Percentiles rank a stretch among this genome's conserved stretches.
These are phyloP conservation scores for Denticeps clupeoides DNA, from an alignment of 2,797 vertebrate species.

Conservation along the genomic window DNA sequence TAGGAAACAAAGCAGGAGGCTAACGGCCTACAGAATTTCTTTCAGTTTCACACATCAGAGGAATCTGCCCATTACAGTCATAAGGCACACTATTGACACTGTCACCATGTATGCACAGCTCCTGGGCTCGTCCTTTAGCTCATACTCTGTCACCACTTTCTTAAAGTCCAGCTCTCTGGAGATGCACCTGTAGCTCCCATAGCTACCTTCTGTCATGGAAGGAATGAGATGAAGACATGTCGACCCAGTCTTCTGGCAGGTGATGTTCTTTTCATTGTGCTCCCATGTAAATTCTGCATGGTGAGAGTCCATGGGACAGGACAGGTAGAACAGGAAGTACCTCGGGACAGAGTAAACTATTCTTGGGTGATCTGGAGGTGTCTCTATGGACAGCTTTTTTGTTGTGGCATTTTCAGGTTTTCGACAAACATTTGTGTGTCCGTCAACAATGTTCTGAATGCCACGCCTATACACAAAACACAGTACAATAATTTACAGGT, in stretches of 20 bases:
- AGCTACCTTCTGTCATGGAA: conserved; percentile 34
- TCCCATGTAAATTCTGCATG: conserved; percentile 61
- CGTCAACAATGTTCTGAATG: conserved; percentile 52
- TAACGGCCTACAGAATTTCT: too few species aligned
- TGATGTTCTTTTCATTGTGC: conserved; percentile 23
- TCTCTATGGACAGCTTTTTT: conserved; percentile 11
- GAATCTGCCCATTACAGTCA: too few species aligned
- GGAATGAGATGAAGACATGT: conserved; percentile 59
- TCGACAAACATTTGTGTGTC: conserved; percentile 39
- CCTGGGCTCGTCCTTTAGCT: conserved; percentile 19
- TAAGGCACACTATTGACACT: too few species aligned
- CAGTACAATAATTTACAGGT: not conserved
- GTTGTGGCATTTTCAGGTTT: not conserved
- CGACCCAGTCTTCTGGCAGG: conserved; percentile 48
- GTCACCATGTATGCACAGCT: too few species aligned
- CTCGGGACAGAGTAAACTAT: conserved; percentile 33
- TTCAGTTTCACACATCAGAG: too few species aligned
- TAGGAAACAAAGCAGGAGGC: too few species aligned
- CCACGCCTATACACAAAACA: conserved; percentile 39
- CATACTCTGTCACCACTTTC: conserved; percentile 43
- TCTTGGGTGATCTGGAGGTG: not conserved
- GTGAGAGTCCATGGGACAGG: conserved; percentile 60
- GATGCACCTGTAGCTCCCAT: conserved; percentile 52
- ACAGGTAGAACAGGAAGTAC: conserved; percentile 54
- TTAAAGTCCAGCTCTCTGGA: conserved; percentile 49